Evolutionary conservation across 2,113 vertebrate species (phyloP).

Genomic region (Lasiurus cinereus): DNA sequence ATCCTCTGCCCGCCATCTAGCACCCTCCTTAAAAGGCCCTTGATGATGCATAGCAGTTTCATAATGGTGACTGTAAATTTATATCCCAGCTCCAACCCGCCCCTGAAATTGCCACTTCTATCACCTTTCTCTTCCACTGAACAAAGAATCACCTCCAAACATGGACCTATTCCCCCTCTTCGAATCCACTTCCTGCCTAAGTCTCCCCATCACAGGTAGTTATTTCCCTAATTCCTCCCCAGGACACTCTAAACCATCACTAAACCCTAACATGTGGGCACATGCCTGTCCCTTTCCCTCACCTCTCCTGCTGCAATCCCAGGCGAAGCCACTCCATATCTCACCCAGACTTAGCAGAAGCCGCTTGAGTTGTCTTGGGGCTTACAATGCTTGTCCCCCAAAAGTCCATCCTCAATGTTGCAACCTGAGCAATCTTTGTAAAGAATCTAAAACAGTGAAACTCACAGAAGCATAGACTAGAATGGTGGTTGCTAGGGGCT

Average conservation of each 20-base stretch:
- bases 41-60: fast-evolving
- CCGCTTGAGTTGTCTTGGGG: too few relatives aligned
- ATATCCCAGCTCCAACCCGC: not conserved
- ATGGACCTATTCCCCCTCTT: not conserved
- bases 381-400: not conserved
- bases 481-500: not conserved
- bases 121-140: not conserved
- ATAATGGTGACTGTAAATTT: too few relatives aligned
- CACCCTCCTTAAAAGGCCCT: too few relatives aligned
- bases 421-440: not conserved
- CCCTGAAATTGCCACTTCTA: not conserved
- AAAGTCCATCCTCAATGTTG: not conserved
- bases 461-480: not conserved
- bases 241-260: not conserved
- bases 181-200: not conserved
- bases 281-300: fast-evolving
- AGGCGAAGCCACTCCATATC: not conserved
- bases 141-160: not conserved
- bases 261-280: not conserved
- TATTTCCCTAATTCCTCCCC: not conserved
- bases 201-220: not conserved
- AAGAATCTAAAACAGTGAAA: not conserved
- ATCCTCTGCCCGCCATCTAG: not conserved
- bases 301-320: too few relatives aligned
- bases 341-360: not conserved